Evolutionary conservation across 2,888 invertebrate genomes (phyloP), one percentile per base, ranked within the genome.

Genomic region (Drosophila cognata): DNA sequence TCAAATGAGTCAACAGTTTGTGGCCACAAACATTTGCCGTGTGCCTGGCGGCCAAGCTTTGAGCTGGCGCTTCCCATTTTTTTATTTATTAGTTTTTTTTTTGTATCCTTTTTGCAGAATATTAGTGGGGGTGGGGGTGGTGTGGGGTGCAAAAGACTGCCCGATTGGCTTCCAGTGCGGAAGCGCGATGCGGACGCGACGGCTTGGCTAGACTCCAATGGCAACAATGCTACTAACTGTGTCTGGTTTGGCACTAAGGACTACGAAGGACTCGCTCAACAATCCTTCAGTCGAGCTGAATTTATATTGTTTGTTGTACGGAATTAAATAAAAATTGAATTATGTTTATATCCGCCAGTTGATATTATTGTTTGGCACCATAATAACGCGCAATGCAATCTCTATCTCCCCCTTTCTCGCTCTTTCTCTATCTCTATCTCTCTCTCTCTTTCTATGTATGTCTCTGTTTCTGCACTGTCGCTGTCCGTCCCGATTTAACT

Each of bases 241-340:
- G 38, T 41, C 57, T 51, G 53, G 35, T 53, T 46, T 70, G 53
- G 61, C 60, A 38, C 29, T 43, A 56, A 65, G 65, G 56, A 66
- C 38, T n/a, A 28, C 28, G 41, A 16, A 41, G 18, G 10, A n/a
- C 55, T 16, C 25, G 46, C 66, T 33, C 53, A 43, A 41, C 59
- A 43, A 62, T 61, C 56, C 50, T 38, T 50, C 38, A 89, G 85
- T 84, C 78, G 80, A 69, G 83, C 79, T 70, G 85, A 88, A 88
- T 88, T 85, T 86, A 87, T 90, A 81, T 78, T 87, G 77, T 85
- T 90, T 89, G 89, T 90, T 89, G 89, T 82, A 68, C 82, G 73
- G 89, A 88, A 88, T 87, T 90, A 90, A 88, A 88, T 90, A 90
- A 88, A 90, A 90, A 90, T 88, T 88, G 90, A 88, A 88, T 88